These are phyloP conservation scores for Nesoenas mayeri DNA, from an alignment of 2,113 vertebrate species.

Conservation along the genomic window DNA sequence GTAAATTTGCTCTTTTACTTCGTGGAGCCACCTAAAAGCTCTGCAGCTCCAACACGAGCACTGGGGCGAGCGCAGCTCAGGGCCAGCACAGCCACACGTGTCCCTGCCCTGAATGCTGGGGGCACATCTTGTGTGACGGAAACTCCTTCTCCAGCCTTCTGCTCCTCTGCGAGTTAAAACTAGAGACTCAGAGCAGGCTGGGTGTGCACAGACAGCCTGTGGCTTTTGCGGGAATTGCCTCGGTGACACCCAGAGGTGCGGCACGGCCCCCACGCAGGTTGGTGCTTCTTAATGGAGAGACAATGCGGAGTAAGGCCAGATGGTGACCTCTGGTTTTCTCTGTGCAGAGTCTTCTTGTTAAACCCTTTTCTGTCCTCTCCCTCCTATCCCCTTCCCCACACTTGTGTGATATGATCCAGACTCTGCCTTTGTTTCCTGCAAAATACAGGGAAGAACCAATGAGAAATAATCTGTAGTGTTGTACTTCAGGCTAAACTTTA, in stretches of 20 bases:
- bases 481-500: background rate
- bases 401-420: accelerated
- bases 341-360: background rate
- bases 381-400: background rate
- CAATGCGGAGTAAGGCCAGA: background rate
- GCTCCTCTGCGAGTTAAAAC: background rate
- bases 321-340: background rate
- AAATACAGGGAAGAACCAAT: background rate
- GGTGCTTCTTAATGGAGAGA: background rate
- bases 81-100: background rate
- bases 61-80: background rate
- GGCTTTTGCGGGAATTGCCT: background rate
- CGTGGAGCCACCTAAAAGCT: background rate
- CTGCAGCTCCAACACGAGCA: background rate
- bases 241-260: background rate
- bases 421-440: background rate
- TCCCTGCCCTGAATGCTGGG: accelerated
- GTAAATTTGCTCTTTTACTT: background rate
- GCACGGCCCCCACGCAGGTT: background rate
- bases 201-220: background rate
- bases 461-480: background rate
- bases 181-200: background rate
- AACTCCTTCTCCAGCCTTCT: background rate
- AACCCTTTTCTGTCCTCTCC: background rate
- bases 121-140: background rate